phyloP scores from a whole-genome alignment of 2,113 vertebrate species.

The Pterocles orientalis region DNA sequence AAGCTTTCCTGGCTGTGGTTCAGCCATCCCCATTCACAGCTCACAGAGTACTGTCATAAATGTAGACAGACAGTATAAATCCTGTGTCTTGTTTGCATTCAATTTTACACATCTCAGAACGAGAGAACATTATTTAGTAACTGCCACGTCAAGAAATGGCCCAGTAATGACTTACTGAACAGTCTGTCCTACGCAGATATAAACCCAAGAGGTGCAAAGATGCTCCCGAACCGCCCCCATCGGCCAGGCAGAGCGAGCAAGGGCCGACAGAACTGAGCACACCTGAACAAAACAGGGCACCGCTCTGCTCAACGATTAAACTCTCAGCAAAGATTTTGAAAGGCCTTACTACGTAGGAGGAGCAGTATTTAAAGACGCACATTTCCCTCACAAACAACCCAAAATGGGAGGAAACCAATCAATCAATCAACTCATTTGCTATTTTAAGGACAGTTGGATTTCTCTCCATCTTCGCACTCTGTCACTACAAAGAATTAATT shows the following conservation, averaged over 20 bases:
- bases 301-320: neutral
- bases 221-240: neutral
- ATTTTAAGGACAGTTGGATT: neutral
- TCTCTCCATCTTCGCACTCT: neutral
- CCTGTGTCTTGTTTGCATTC: conserved; percentile 20
- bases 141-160: neutral
- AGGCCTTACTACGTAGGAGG: neutral
- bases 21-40: conserved; percentile 62
- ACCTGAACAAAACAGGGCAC: neutral
- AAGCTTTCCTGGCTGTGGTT: conserved; percentile 58
- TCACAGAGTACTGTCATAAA: conserved; percentile 58
- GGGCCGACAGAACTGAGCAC: neutral
- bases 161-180: neutral
- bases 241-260: neutral
- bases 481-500: neutral
- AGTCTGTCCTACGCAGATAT: neutral
- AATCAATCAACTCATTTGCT: neutral
- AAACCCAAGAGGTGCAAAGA: neutral
- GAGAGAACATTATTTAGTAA: conserved; percentile 14
- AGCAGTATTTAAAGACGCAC: neutral
- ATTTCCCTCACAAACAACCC: neutral
- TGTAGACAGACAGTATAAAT: conserved; percentile 55
- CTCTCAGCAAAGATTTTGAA: fast-evolving
- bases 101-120: conserved; percentile 19
- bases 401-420: neutral